A percentile compares a stretch with the other conserved stretches of the same genome.
These are phyloP conservation scores for Scomberomorus guttatus DNA, from an alignment of 2,797 vertebrate genomes.

Conservation along the genomic window DNA sequence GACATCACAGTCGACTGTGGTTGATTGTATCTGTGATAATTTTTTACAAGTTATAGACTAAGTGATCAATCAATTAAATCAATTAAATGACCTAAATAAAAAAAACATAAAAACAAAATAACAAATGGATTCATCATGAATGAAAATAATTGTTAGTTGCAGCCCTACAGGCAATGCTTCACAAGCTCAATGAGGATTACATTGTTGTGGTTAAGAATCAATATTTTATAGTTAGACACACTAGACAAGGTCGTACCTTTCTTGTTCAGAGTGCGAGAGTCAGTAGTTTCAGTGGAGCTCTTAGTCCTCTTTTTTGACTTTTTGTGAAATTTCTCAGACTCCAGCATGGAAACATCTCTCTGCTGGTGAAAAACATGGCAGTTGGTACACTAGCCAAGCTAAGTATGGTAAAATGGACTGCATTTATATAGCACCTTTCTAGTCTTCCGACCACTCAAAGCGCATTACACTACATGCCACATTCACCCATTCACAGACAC, in stretches of 20 bases:
- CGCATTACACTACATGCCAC: too few relatives aligned
- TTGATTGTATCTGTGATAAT: background rate
- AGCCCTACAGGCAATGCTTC: background rate
- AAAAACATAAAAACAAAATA: too few relatives aligned
- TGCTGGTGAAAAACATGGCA: constrained; percentile 48
- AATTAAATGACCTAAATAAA: background rate
- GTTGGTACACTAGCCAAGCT: background rate
- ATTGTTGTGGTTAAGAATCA: too few relatives aligned
- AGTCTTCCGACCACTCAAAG: background rate
- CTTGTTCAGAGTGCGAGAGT: constrained; percentile 68
- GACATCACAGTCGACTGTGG: too few relatives aligned
- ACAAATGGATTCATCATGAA: background rate
- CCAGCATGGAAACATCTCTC: constrained; percentile 82
- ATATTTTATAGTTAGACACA: background rate
- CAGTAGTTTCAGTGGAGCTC: constrained; percentile 78
- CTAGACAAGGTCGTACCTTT: constrained; percentile 79
- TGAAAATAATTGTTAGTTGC: background rate
- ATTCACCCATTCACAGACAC: too few relatives aligned
- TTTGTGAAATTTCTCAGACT: constrained; percentile 80
- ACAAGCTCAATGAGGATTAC: background rate
- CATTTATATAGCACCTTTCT: too few relatives aligned
- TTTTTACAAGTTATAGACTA: background rate
- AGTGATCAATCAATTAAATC: background rate
- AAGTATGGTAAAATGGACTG: background rate
- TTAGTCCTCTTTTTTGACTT: constrained; percentile 76